Conservation (phyloP, 2,113 vertebrate species). For the Orthonyx spaldingii region DNA sequence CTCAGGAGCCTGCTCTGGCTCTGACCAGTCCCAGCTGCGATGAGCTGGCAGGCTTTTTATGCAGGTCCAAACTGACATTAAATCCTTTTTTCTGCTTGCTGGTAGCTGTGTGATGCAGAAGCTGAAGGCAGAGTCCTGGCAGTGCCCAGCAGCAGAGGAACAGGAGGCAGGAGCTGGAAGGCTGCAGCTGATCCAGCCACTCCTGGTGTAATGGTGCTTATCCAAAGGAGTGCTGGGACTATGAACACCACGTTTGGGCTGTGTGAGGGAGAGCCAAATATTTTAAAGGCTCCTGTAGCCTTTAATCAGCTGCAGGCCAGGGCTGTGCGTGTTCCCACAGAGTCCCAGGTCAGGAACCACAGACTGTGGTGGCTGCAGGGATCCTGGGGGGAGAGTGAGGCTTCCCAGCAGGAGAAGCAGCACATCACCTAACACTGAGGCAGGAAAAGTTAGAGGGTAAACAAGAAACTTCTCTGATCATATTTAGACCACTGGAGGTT, state of each 20-base stretch:
- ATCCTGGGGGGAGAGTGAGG: background rate
- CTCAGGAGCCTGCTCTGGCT: background rate
- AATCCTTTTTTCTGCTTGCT: background rate
- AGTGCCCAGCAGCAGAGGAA: background rate
- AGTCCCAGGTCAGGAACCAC: background rate
- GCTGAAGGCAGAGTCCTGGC: background rate
- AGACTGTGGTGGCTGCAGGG: background rate
- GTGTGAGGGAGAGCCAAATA: background rate
- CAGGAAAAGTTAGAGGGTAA: background rate
- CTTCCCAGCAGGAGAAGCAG: background rate
- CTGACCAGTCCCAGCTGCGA: rapidly evolving
- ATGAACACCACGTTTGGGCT: background rate
- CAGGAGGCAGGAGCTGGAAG: background rate
- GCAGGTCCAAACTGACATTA: background rate
- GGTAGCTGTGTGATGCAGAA: background rate
- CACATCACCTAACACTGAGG: background rate
- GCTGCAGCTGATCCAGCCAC: background rate
- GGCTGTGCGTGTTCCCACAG: background rate
- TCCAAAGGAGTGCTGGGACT: background rate
- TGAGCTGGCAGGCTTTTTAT: background rate
- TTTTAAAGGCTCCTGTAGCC: background rate
- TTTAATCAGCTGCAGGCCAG: background rate
- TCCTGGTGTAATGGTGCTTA: background rate
- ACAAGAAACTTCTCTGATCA: background rate
- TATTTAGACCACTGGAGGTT: background rate